These are phyloP conservation scores for Plectrocnemia conspersa DNA, from an alignment of 1,140 invertebrate species.

Conservation along the genomic window DNA sequence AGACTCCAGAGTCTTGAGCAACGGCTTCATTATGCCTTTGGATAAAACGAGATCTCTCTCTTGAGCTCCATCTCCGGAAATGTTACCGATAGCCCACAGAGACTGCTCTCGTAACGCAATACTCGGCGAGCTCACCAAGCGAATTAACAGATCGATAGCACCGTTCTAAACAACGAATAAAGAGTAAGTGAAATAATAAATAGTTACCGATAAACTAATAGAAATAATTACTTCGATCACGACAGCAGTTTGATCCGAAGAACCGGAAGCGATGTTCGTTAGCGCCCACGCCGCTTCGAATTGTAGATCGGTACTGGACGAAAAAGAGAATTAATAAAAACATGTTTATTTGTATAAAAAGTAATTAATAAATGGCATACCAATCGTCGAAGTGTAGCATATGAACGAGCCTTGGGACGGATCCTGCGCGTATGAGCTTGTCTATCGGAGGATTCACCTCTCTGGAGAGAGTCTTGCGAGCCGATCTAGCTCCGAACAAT, in stretches of 20 bases:
- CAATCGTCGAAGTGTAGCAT: constrained; percentile 67
- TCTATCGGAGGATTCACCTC: constrained; percentile 94
- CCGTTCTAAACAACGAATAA: constrained; percentile 50
- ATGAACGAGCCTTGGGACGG: constrained; percentile 79
- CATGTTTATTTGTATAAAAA: constrained; percentile 1
- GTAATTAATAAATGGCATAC: constrained; percentile 47
- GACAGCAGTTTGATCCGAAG: constrained; percentile 80
- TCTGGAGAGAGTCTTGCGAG: constrained; percentile 84
- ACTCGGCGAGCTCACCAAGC: constrained; percentile 68
- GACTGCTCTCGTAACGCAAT: constrained; percentile 88
- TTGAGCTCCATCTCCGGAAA: constrained; percentile 82
- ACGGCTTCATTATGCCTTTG: constrained; percentile 58
- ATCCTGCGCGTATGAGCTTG: constrained; percentile 77
- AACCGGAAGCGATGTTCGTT: constrained; percentile 97
- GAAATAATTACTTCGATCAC: constrained; percentile 63
- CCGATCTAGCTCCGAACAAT: constrained; percentile 66
- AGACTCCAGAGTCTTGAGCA: constrained; percentile 62
- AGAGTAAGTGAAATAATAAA: background rate
- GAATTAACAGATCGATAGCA: constrained; percentile 81
- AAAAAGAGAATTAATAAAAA: constrained; percentile 9
- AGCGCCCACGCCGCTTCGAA: constrained; percentile 98
- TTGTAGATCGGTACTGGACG: constrained; percentile 73
- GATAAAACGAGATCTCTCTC: constrained; percentile 72
- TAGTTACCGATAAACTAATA: background rate
- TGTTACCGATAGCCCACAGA: constrained; percentile 97